These are phyloP conservation scores for Heterochromis multidens DNA, from an alignment of 2,113 vertebrate species.

Conservation along the genomic window DNA sequence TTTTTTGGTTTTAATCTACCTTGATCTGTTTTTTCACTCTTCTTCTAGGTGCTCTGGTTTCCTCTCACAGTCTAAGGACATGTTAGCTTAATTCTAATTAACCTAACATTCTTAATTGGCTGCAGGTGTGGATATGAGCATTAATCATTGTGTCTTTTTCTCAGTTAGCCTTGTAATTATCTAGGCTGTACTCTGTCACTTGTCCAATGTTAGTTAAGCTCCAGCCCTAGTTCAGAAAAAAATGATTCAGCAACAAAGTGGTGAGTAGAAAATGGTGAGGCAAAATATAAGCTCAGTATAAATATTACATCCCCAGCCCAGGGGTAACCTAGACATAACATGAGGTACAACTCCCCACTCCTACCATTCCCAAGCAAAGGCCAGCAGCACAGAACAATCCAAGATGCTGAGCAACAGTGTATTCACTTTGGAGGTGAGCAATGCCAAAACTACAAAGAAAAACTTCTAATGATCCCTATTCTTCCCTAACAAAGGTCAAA, in stretches of 20 bases:
- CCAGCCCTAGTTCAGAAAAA: background rate
- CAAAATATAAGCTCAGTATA: background rate
- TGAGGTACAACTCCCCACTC: background rate
- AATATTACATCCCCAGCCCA: background rate
- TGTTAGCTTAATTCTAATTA: background rate
- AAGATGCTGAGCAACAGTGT: background rate
- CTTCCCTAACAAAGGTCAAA: background rate
- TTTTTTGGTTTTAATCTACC: too few relatives aligned
- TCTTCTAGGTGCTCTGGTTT: background rate
- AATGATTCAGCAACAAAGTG: background rate
- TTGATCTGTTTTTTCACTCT: too few relatives aligned
- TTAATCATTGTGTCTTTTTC: background rate
- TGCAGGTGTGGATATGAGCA: background rate
- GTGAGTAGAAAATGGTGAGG: background rate
- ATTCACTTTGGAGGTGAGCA: background rate
- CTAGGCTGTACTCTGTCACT: background rate
- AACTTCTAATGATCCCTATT: background rate
- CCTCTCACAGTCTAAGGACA: background rate
- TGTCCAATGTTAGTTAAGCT: background rate
- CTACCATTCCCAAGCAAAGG: background rate
- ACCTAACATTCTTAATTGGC: background rate
- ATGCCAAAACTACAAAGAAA: background rate
- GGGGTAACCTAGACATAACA: background rate
- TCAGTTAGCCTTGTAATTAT: background rate
- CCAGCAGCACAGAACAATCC: background rate